phyloP scores from a whole-genome alignment of 2,888 invertebrate species.

The Noctua janthe region DNA sequence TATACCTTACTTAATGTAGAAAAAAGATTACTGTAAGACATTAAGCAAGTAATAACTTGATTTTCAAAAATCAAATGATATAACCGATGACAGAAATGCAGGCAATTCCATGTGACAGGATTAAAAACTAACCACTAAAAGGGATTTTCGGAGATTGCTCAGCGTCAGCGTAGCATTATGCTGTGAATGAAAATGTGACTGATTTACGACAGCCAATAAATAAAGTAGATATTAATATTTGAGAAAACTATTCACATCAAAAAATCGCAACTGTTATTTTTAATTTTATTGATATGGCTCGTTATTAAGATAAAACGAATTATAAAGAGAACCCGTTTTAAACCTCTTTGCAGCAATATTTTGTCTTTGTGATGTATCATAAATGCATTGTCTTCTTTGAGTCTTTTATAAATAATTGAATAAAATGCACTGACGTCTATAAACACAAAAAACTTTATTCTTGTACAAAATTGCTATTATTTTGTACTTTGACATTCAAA shows the following conservation, averaged over 20 bases:
- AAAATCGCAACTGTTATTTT: slow-evolving; percentile 48
- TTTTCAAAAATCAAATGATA: neutral
- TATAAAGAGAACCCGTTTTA: slow-evolving; percentile 12
- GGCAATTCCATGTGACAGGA: neutral
- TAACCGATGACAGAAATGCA: no score
- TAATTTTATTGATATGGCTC: slow-evolving; percentile 52
- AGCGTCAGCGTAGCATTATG: neutral
- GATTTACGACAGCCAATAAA: slow-evolving; percentile 53
- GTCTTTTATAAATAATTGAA: neutral
- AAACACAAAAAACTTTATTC: neutral
- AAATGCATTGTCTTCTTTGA: neutral
- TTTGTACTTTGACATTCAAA: slow-evolving; percentile 23
- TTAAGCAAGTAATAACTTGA: neutral
- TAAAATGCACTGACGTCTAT: slow-evolving; percentile 8
- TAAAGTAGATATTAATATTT: slow-evolving; percentile 49
- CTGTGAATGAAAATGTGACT: slow-evolving; percentile 26
- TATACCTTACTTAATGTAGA: neutral
- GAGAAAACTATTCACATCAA: slow-evolving; percentile 49
- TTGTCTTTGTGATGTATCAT: slow-evolving; percentile 9
- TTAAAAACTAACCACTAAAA: neutral
- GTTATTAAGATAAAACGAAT: slow-evolving; percentile 46
- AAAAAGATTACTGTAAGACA: neutral
- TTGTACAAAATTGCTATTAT: neutral
- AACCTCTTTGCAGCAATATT: slow-evolving; percentile 24
- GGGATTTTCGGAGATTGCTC: neutral